Evolutionary conservation across 2,888 invertebrate genomes (phyloP), one percentile per base, ranked within the genome.

Genomic region (Monochamus alternatus): DNA sequence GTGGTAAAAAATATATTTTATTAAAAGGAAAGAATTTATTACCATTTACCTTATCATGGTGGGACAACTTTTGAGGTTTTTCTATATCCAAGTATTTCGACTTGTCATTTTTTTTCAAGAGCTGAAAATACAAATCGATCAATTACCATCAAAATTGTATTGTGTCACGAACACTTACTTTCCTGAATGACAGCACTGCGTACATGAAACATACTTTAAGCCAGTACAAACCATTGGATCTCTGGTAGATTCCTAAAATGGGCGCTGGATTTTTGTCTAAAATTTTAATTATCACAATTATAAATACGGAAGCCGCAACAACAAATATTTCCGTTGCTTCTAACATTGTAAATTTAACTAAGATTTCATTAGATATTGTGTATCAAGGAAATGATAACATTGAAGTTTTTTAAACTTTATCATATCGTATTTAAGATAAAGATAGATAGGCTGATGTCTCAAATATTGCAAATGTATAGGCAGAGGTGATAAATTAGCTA

Each of bases 151-250:
- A 38, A 38, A 38, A 38, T 38, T 38, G 38, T 38, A 38, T 5
- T 38, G 5, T 38, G 5, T 38, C 38, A 7, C 2, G 38, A 7
- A 38, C 4, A 59, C 79, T 84, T 87, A 92, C 92, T 90, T 91
- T 89, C 87, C 87, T 89, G 0, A 89, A 32, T 78, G 83, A 86
- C 55, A 92, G 84, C 60, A 89, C 71, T 12, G 85, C 72, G 81
- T 89, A 92, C 88, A 91, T 90, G 76, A 90, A 87, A 9, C 87
- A 51, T 81, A 90, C 91, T 86, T 92, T 92, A 9, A 90, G 73
- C 87, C 88, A 91, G 82, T 90, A 92, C 71, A 88, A 89, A 80
- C 90, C 90, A 81, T 90, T 90, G 58, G 86, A 84, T 63, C 82
- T 87, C 81, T 90, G 90, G 83, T 92, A 92, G 59, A 92, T 86